A percentile compares a stretch with the other conserved stretches of the same genome.
phyloP scores from a whole-genome alignment of 2,797 vertebrate genomes.

The Naso thynnoides region DNA sequence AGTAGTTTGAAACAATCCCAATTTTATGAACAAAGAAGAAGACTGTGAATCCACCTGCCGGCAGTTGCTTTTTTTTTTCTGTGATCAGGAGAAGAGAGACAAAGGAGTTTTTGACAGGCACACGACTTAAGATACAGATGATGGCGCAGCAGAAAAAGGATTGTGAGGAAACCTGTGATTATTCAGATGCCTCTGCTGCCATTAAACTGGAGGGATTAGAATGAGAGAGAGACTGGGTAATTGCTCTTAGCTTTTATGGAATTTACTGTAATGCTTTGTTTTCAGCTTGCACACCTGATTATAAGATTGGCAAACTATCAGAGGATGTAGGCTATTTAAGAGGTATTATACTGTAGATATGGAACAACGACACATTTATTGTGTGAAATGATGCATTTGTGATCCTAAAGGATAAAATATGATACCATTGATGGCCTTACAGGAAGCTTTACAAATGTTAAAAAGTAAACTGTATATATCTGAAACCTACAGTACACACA shows the following conservation, averaged over 20 bases:
- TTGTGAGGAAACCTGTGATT: constrained; percentile 68
- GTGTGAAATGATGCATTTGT: constrained; percentile 4
- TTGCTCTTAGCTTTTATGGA: constrained; percentile 50
- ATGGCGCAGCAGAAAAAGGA: constrained; percentile 57
- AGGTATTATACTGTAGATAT: constrained; percentile 35
- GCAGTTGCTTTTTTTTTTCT: not conserved
- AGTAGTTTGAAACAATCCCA: constrained; percentile 16
- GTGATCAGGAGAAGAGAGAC: constrained; percentile 25
- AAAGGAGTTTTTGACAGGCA: constrained; percentile 53
- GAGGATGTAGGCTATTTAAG: constrained; percentile 45
- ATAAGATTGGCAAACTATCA: constrained; percentile 44
- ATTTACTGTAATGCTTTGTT: constrained; percentile 61
- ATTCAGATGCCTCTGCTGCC: constrained; percentile 62
- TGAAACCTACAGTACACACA: not conserved
- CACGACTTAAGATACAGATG: constrained; percentile 47
- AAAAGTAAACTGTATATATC: not conserved
- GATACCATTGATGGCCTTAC: not conserved
- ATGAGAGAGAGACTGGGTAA: constrained; percentile 34
- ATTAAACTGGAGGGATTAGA: constrained; percentile 66
- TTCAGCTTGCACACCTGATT: constrained; percentile 46
- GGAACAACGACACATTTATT: not conserved
- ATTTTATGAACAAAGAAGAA: constrained; percentile 10
- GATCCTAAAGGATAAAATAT: constrained; percentile 4
- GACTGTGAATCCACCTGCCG: not conserved
- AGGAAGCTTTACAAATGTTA: not conserved